Evolutionary conservation across 2,888 invertebrate species (phyloP).

Genomic region (Acholoe squamosa): DNA sequence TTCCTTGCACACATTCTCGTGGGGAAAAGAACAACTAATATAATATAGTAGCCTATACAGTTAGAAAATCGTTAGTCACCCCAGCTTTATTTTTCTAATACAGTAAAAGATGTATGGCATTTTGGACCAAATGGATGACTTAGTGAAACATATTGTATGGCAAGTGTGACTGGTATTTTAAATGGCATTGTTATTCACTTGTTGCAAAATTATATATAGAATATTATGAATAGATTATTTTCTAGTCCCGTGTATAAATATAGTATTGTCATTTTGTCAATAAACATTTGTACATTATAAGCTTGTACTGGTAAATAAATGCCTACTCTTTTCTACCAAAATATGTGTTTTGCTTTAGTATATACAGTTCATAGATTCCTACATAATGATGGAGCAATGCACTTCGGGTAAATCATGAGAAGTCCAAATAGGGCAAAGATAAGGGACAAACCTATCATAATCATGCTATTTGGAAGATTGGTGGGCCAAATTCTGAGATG

Average conservation of each 20-base stretch:
- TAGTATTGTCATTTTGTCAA: neutral
- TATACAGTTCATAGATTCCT: too few relatives aligned
- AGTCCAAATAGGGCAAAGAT: too few relatives aligned
- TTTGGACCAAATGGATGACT: neutral
- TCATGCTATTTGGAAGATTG: too few relatives aligned
- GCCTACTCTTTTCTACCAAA: constrained; percentile 16
- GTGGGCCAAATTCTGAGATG: too few relatives aligned
- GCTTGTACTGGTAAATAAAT: constrained; percentile 32
- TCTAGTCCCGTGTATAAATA: constrained; percentile 54
- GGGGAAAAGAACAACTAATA: neutral
- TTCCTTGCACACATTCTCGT: neutral
- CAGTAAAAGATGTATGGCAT: neutral
- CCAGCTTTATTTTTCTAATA: constrained; percentile 22
- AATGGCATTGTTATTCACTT: neutral
- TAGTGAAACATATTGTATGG: neutral
- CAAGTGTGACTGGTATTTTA: neutral
- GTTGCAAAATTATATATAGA: constrained; percentile 18
- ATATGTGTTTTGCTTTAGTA: too few relatives aligned
- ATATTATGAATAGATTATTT: constrained; percentile 19
- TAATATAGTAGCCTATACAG: neutral
- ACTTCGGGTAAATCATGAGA: too few relatives aligned
- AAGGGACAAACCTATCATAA: too few relatives aligned
- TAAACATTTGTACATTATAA: constrained; percentile 20
- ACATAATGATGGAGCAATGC: too few relatives aligned
- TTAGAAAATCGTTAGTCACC: neutral